phyloP scores from a whole-genome alignment of 2,888 invertebrate genomes.

The Melanotus villosus region DNA sequence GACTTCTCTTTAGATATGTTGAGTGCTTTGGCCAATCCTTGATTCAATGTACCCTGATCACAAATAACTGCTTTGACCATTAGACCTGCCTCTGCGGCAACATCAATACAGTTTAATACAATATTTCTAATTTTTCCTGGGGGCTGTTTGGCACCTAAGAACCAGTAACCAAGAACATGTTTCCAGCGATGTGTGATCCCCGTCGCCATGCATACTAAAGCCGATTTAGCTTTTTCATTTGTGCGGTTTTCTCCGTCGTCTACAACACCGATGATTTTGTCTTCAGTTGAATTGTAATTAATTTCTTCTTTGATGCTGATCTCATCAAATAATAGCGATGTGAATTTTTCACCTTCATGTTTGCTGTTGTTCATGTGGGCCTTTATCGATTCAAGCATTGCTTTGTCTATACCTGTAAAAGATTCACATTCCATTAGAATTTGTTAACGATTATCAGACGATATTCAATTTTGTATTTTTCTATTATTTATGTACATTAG shows the following conservation, averaged over 20 bases:
- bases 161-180: slow-evolving; percentile 32
- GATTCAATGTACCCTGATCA: slow-evolving; percentile 31
- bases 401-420: too few species aligned
- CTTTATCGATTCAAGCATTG: slow-evolving; percentile 32
- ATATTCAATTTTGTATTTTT: too few species aligned
- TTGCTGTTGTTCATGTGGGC: slow-evolving; percentile 1
- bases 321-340: slow-evolving; percentile 35
- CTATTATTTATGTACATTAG: too few species aligned
- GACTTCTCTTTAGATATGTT: background rate
- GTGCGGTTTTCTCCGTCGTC: slow-evolving; percentile 10
- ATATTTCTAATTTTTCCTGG: slow-evolving; percentile 24
- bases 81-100: slow-evolving; percentile 23
- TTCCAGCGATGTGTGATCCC: slow-evolving; percentile 35
- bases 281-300: slow-evolving; percentile 27
- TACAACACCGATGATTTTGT: slow-evolving; percentile 26
- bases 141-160: slow-evolving; percentile 17
- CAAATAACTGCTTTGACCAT: slow-evolving; percentile 30
- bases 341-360: slow-evolving; percentile 14
- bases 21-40: slow-evolving; percentile 14
- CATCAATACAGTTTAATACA: slow-evolving; percentile 17
- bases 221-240: slow-evolving; percentile 34
- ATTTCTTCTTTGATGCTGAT: slow-evolving; percentile 4
- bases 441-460: too few species aligned
- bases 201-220: slow-evolving; percentile 32
- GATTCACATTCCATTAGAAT: too few species aligned